Base-by-base conservation (phyloP, 1,140 invertebrate genomes). In the Aethina tumida region DNA sequence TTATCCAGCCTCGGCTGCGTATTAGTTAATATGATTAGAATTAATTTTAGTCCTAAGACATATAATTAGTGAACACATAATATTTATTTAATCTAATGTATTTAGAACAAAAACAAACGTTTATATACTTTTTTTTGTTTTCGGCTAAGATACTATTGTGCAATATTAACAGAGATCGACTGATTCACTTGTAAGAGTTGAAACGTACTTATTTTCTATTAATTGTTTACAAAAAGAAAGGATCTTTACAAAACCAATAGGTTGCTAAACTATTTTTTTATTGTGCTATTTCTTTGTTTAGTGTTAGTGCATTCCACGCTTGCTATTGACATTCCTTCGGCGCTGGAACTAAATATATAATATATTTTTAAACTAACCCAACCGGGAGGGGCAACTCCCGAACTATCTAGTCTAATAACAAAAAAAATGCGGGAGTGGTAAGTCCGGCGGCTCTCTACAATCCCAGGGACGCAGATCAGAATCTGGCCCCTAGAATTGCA, bases 121-220 rank as follows among this genome's bases (percentile, higher is more conserved):
- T 43, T 41, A 33, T 40, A 49, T 47, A 47, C 38, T 43, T 51
- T 47, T 51, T 49, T 49, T 38, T 41, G 49, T 46, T 45, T 55
- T 58, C 44, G 47, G 53, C 55, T 56, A 44, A 59, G 46, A 57
- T 46, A 49, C 33, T 44, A 56, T 54, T 45, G 57, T 59, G 57
- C 57, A 59, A 59, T 59, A 59, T 59, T 53, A 50, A 39, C 36
- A 55, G 49, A 49, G 55, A 53, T 47, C 45, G 56, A 58, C 56
- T 58, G 53, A 58, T 45, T 41, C 35, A 47, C n/a, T 47, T 35
- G 24, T 45, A 43, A 43, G 39, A 38, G 33, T n/a, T 41, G 39
- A 46, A 44, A 33, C 32, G 38, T 41, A 44, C 35, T 48, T 43
- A 41, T 47, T 53, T 49, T 44, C 48, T 46, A 41, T 51, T 53